Base-by-base conservation (phyloP, 2,113 vertebrate species). In the Chrysemys picta region DNA sequence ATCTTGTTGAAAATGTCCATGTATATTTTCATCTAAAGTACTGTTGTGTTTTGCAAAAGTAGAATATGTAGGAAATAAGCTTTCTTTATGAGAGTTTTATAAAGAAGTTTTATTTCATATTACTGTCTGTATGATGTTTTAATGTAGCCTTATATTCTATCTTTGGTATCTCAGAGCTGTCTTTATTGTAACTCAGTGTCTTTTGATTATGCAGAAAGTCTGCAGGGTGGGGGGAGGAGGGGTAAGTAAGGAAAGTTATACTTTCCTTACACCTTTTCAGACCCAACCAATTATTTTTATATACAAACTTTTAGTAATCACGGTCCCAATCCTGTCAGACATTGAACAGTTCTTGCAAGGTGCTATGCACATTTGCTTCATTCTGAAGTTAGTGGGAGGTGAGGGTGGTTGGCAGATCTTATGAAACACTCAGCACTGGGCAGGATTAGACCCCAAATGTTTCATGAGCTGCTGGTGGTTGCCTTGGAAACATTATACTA, bases 121-220 rank as follows among this genome's bases (percentile, higher is more conserved):
- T 56, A 72, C 29, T 94, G 42, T 86, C 45, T 79, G 22, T 79
- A 56, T 93, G 80, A 89, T 45, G 21, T 45, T 69, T 82, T 62
- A 57, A 80, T 72, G 17, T 80, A 95, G 50, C 62, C 93, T 90
- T n/a, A 38, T 92, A 65, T 85, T 87, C 93, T 27, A 65, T 89
- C 57, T 93, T 82, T 88, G 56, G 47, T 88, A 47, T 80, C 53
- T 80, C 81, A 62, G 47, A 89, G 76, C 56, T 95, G 54, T 84
- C 90, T 91, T 42, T 93, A 88, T 84, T 80, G n/a, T 84, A 88
- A 38, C 85, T 85, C 75, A 29, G n/a, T 92, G 53, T 29, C 62
- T 91, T 91, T 65, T 81, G 83, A 88, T 89, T 75, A 3, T 92
- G 88, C 82, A 89, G 89, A 96, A 96, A 95, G 35, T 69, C 16